Percentiles rank a stretch among this genome's conserved stretches.
phyloP scores from a whole-genome alignment of 2,113 vertebrate genomes.

The Nyctereutes procyonoides region DNA sequence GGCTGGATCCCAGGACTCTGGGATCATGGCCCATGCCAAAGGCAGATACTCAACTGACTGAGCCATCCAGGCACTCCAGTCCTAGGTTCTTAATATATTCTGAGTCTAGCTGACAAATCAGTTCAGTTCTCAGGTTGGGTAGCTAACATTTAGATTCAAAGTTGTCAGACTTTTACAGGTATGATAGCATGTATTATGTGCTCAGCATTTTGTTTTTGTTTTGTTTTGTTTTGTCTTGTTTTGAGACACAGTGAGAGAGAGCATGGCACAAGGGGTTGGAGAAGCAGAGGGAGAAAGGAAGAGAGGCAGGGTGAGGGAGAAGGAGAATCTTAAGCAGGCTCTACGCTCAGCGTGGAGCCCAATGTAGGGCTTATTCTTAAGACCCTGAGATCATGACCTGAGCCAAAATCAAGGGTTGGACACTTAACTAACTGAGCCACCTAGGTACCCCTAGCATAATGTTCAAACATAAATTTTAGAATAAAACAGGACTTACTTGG shows the following conservation, averaged over 20 bases:
- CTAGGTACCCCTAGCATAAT: background rate
- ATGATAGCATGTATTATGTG: background rate
- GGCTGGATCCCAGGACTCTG: no score
- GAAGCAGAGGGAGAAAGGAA: no score
- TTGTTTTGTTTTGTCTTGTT: no score
- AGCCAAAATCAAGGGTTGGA: background rate
- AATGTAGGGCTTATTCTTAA: background rate
- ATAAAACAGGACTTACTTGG: background rate
- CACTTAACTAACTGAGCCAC: background rate
- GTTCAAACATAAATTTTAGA: background rate
- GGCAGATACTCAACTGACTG: no score
- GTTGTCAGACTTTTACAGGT: background rate
- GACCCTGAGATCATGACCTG: background rate
- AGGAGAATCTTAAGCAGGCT: background rate
- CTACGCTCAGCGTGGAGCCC: background rate
- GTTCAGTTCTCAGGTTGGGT: background rate
- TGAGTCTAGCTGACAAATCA: background rate
- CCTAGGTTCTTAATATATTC: background rate
- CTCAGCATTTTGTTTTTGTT: background rate
- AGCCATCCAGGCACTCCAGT: no score
- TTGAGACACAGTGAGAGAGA: background rate
- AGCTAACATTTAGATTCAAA: constrained; percentile 1
- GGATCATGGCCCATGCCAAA: no score
- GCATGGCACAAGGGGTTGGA: background rate
- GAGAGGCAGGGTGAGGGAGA: background rate